A percentile compares a stretch with the other conserved stretches of the same genome.
Conservation (phyloP, 2,113 vertebrate species). For the Rhadina sibilatrix region DNA sequence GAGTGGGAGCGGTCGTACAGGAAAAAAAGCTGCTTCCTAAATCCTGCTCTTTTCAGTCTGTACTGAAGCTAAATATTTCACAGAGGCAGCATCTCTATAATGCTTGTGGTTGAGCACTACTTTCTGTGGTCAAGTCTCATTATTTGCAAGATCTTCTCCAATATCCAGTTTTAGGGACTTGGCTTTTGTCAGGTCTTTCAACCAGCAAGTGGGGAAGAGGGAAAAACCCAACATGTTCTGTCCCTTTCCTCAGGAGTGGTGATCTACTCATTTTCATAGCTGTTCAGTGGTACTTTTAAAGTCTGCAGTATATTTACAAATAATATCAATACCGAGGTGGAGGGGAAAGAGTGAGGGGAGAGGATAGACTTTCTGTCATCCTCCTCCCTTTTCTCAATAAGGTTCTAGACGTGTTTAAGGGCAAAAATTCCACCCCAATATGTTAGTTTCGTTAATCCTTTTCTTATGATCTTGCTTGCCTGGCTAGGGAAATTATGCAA, state of each 20-base stretch:
- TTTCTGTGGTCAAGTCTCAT: background rate
- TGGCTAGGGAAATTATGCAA: constrained; percentile 45
- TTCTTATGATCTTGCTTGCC: background rate
- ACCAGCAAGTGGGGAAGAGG: accelerated
- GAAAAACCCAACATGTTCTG: accelerated
- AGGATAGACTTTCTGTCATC: background rate
- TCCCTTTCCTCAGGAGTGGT: background rate
- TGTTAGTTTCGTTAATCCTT: constrained; percentile 1
- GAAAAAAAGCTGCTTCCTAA: background rate
- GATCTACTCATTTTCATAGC: background rate
- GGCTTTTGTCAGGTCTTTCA: background rate
- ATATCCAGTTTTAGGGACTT: background rate
- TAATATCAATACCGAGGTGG: background rate
- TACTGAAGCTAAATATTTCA: background rate
- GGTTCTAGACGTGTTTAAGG: background rate
- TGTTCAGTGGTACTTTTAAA: background rate
- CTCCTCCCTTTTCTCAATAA: background rate
- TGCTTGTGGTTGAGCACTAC: background rate
- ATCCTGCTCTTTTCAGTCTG: background rate
- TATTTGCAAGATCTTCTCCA: background rate
- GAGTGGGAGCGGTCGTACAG: background rate
- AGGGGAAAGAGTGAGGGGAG: background rate
- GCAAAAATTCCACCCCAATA: background rate
- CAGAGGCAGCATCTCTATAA: background rate
- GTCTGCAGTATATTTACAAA: background rate